Conservation (phyloP, 2,797 vertebrate genomes). For the Phyllotis vaccarum region DNA sequence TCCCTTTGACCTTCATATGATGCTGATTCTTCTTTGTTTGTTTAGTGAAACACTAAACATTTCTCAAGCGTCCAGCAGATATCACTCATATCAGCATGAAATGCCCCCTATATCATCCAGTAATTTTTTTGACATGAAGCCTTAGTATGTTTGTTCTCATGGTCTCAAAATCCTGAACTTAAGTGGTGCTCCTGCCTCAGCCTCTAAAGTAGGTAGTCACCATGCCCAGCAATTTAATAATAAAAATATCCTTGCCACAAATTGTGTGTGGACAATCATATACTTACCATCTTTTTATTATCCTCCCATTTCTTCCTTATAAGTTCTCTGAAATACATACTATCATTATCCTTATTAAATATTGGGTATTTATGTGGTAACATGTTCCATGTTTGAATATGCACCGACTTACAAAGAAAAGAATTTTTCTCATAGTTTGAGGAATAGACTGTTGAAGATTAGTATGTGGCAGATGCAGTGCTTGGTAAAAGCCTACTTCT, state of each 20-base stretch:
- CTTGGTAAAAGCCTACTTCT: not conserved
- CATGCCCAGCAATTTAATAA: not conserved
- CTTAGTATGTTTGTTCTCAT: not conserved
- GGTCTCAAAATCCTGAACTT: not conserved
- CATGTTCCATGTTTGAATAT: not conserved
- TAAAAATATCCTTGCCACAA: constrained; percentile 17
- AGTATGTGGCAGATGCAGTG: not conserved
- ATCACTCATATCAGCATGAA: constrained; percentile 14
- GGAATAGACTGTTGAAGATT: not conserved
- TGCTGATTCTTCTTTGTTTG: constrained; percentile 10
- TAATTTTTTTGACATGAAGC: not conserved
- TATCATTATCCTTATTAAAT: constrained; percentile 35
- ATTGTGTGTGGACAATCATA: constrained; percentile 39
- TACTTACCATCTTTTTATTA: constrained; percentile 34
- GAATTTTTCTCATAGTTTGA: not conserved
- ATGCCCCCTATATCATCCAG: not conserved
- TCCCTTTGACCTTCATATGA: constrained; percentile 42
- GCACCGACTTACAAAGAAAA: not conserved
- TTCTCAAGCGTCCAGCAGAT: not conserved
- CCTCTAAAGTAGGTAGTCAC: not conserved
- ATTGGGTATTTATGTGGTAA: not conserved
- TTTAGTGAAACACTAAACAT: constrained; percentile 46
- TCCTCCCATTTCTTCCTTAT: constrained; percentile 49
- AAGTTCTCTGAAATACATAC: not conserved
- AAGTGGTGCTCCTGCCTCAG: not conserved